These are phyloP conservation scores for Periphyllus acericola DNA, from an alignment of 2,888 invertebrate genomes.

Conservation along the genomic window DNA sequence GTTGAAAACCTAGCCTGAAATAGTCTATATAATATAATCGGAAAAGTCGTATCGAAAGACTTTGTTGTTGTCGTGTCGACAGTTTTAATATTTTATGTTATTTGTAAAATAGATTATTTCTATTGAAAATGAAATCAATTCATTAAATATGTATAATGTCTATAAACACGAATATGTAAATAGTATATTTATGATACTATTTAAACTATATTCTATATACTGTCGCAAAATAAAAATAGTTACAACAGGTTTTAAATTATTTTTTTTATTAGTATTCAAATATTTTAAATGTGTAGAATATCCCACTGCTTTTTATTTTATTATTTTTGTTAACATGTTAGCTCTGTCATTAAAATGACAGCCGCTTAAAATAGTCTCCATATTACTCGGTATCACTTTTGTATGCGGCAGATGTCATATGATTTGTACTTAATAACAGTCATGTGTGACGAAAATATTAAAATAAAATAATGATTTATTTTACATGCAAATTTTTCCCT, in stretches of 20 bases:
- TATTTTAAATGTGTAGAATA: constrained; percentile 4
- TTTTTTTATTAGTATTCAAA: background rate
- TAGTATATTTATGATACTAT: background rate
- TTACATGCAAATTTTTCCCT: background rate
- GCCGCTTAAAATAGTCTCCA: background rate
- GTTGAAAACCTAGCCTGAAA: too few species aligned
- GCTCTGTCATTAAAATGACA: background rate
- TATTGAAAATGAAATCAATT: too few species aligned
- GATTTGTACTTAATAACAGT: background rate
- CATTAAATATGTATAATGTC: background rate
- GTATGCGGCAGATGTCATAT: background rate
- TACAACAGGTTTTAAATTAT: constrained; percentile 2
- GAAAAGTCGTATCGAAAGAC: too few species aligned
- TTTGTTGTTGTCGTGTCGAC: too few species aligned
- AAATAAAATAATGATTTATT: background rate
- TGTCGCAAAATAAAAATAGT: background rate
- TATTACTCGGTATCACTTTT: background rate
- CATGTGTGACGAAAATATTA: background rate
- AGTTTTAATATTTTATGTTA: too few species aligned
- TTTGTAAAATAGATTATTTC: too few species aligned
- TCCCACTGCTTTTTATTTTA: background rate
- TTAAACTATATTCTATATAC: background rate
- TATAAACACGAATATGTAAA: background rate
- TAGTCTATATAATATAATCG: too few species aligned
- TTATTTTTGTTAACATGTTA: constrained; percentile 18